Evolutionary conservation across 2,797 vertebrate species (phyloP), one percentile per base, ranked within the genome.

Genomic region (Bovichtus variegatus): DNA sequence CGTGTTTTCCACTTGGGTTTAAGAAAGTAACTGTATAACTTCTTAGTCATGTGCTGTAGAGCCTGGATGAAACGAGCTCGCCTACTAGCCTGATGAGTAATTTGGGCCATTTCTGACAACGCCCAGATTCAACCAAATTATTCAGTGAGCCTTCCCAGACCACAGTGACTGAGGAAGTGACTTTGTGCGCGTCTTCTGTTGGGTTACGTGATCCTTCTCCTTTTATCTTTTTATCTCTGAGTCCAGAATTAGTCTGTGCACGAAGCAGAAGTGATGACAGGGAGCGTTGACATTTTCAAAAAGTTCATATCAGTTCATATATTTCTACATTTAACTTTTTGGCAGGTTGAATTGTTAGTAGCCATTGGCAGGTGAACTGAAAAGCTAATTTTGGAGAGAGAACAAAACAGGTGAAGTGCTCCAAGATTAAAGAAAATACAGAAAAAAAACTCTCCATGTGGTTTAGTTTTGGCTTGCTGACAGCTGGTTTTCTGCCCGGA

Each of bases 401-500:
- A 49, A 29, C 61, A 41, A 36, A 53, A 36, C 41, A 65, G 21
- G 5, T 59, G 21, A 18, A 40, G 25, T n/a, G 53, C 47, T 65
- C 9, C 6, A 9, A 51, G 19, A 55, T 38, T 3, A 49, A 66
- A 62, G 41, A 58, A 65, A 71, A 40, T 29, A 27, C 31, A 76
- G 16, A 23, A 31, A 27, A 5, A 25, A 31, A 18, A 25, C 0
- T 16, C 68, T 11, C 15, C 21, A 0, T 40, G 55, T 8, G 23
- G 23, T 62, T 64, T 11, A 7, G 59, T 61, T 75, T n/a, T 69
- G 19, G 21, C 62, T 19, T 1, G 44, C 3, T 27, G 51, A 40
- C 73, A 74, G 65, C 64, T 67, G 81, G 59, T 57, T 51, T 46
- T 59, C 44, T 58, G 80, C 59, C 64, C 21, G 0, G 51, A n/a